A percentile compares a stretch with the other conserved stretches of the same genome.
Evolutionary conservation across 1,140 invertebrate species (phyloP).

Genomic region (Calephelis virginiensis): DNA sequence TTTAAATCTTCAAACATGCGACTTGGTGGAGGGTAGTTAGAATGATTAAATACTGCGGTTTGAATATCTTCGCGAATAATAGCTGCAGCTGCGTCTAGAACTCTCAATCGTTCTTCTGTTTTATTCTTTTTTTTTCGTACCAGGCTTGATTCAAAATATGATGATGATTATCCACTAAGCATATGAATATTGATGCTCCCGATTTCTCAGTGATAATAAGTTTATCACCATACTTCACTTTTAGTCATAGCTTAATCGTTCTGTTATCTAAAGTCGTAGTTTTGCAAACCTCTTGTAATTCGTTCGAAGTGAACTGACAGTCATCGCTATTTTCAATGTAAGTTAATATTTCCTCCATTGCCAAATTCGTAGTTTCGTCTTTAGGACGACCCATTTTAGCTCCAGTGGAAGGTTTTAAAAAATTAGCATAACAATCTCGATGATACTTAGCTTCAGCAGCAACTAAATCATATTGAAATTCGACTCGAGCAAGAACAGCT

Average conservation of each 20-base stretch:
- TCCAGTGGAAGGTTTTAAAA: conserved; percentile 39
- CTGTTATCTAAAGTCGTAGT: conserved; percentile 28
- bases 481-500: conserved; percentile 40
- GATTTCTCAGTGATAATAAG: conserved; percentile 34
- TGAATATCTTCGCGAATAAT: conserved; percentile 54
- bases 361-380: conserved; percentile 21
- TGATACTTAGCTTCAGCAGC: conserved; percentile 54
- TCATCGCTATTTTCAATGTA: conserved; percentile 44
- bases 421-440: conserved; percentile 38
- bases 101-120: conserved; percentile 1
- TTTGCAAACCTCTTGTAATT: conserved; percentile 37
- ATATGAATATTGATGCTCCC: conserved; percentile 33
- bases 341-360: conserved; percentile 41
- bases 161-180: conserved; percentile 27
- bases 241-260: conserved; percentile 37
- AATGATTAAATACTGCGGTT: conserved; percentile 43
- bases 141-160: conserved; percentile 35
- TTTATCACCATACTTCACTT: conserved; percentile 30
- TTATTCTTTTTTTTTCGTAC: conserved; percentile 22
- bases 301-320: conserved; percentile 43
- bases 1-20: conserved; percentile 49
- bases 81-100: conserved; percentile 42
- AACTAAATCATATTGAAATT: conserved; percentile 51
- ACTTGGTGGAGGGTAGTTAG: conserved; percentile 43
- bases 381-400: conserved; percentile 54